Base-by-base conservation (phyloP, 1,140 invertebrate genomes). In the Cylas formicarius region DNA sequence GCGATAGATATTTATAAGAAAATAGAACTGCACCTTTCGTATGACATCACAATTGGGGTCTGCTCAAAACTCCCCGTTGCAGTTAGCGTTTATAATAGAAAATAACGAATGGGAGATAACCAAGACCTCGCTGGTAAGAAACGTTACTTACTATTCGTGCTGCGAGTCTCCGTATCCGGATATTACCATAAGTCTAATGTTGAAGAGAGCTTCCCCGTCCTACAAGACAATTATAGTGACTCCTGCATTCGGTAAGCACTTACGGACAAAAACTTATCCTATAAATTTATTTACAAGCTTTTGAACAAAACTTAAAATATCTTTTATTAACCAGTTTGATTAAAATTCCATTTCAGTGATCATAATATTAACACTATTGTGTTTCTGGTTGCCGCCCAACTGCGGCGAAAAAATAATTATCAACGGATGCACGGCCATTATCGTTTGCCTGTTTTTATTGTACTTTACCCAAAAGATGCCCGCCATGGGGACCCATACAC, bases 361-460 rank as follows among this genome's bases (percentile, higher is more conserved):
- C 33, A 69, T 82, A 1, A 55, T 82, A 3, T 48, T 84, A 39
- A 76, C 73, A 1, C 53, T 83, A 19, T 60, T 73, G 4, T 71
- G 68, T 2, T 82, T 84, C 58, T 80, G 78, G 74, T 51, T 84
- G 34, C 78, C 80, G 10, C 75, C 80, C 0, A 71, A 77, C 47
- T 72, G 78, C 52, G 73, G 72, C 11, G 78, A 80, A 53, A 82
- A 81, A 61, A 71, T 82, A 14, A 64, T 73, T 17, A 53, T 81
- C n/a, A 76, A 74, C 44, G 73, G 72, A 13, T 69, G 71, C 31
- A 76, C 73, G 3, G 68, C 72, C 9, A 52, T 81, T 0, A 67
- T 81, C 21, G 72, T 77, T 23, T 71, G 69, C 7, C 65, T 78
- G 11, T 80, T 76, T 56, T 63, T 84, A 31, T 67, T 77, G 52